Evolutionary conservation across 2,113 vertebrate genomes (phyloP), one percentile per base, ranked within the genome.

Genomic region (Myotis brandtii): DNA sequence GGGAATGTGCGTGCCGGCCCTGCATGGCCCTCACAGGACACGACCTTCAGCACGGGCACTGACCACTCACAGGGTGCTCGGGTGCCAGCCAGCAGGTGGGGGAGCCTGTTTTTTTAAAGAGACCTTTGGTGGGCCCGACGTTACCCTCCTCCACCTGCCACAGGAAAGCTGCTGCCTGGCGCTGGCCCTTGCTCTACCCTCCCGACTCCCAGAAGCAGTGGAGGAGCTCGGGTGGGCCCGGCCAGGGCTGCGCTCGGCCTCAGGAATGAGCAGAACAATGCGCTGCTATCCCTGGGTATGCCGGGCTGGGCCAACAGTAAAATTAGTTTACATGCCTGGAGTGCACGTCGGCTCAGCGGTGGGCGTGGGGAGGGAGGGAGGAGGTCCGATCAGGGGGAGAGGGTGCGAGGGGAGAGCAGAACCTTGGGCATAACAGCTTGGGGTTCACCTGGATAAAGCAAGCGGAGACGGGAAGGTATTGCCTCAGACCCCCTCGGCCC

Each of bases 321-420:
- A 96, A 90, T 94, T 50, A 93, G 91, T 97, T 94, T 62, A 46
- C 85, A 79, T 89, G 95, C 89, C 86, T 97, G 83, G 82, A 70
- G 95, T 52, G 87, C 72, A 77, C 17, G 18, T 12, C 30, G 40
- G 82, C 93, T 91, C 79, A 56, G 89, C 0, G 1, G 92, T 66
- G 89, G 91, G 75, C 8, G 18, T 30, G 56, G 84, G 95, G n/a
- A n/a, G 56, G 0, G 11, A 64, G 56, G 37, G 69, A 21, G 34
- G 62, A 52, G 62, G 67, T 48, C 86, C 0, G 50, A 21, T 87
- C 13, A 12, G n/a, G n/a, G 30, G 91, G 56, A 70, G 12, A 21
- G 40, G 56, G 48, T 32, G 7, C 0, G 6, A 16, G 67, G 56
- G 59, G 40, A 82, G 77, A 72, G n/a, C 27, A 3, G 7, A 2